phyloP scores from a whole-genome alignment of 2,113 vertebrate genomes.

The Centrocercus urophasianus region DNA sequence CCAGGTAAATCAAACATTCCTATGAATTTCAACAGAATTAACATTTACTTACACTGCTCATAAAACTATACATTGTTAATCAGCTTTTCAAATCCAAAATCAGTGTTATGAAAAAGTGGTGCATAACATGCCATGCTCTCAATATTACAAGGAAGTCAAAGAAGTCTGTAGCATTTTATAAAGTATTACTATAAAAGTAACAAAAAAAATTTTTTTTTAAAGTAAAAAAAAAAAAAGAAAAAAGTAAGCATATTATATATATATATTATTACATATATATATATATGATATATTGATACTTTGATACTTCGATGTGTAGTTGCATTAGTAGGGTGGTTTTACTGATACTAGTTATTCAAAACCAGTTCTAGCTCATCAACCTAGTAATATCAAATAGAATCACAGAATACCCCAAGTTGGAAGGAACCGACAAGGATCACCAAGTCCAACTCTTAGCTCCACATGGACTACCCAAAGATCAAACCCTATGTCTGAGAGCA shows the following conservation, averaged over 20 bases:
- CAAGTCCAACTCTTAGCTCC: not conserved
- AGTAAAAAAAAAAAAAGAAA: no score
- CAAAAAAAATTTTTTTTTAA: no score
- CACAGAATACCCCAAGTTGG: not conserved
- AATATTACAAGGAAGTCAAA: not conserved
- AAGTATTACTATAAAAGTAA: not conserved
- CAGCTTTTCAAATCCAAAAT: constrained; percentile 11
- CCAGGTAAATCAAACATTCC: not conserved
- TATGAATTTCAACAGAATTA: constrained; percentile 26
- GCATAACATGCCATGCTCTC: not conserved
- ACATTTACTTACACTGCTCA: not conserved
- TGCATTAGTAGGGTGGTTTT: not conserved
- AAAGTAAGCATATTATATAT: not conserved
- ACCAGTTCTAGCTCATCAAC: not conserved
- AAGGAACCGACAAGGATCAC: not conserved
- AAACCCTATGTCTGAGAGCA: not conserved
- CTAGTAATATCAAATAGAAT: not conserved
- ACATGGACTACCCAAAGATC: not conserved
- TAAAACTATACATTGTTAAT: constrained; percentile 37
- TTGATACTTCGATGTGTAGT: not conserved
- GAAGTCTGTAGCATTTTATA: not conserved
- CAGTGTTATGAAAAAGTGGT: not conserved
- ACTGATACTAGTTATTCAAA: not conserved
- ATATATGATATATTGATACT: no score
- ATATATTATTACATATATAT: no score